Conservation (phyloP, 2,888 invertebrate species). For the Leucophenga maculata region DNA sequence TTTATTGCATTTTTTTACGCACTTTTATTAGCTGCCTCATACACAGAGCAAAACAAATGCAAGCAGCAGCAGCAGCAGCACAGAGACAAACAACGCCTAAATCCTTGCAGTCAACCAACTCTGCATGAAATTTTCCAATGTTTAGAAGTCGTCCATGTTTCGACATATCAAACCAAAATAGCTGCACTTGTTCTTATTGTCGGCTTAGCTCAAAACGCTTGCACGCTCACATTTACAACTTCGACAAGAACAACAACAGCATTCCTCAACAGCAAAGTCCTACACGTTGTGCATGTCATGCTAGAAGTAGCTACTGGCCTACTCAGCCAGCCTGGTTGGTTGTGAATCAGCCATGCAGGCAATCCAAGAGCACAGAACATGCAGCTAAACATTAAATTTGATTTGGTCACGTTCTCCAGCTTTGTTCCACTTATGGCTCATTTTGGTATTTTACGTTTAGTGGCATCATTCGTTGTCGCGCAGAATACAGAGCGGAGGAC, state of each 20-base stretch:
- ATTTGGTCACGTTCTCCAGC: constrained; percentile 71
- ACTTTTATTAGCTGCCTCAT: no score
- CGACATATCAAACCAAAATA: no score
- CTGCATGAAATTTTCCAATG: no score
- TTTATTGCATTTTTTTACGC: no score
- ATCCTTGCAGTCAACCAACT: no score
- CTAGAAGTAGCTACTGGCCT: no score
- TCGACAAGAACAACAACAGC: not conserved
- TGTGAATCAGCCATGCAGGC: no score
- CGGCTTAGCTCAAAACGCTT: not conserved
- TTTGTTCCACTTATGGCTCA: constrained; percentile 71
- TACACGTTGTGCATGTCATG: not conserved
- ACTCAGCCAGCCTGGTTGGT: no score
- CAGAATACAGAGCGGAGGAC: not conserved
- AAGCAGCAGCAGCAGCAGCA: no score
- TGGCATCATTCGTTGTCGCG: constrained; percentile 16
- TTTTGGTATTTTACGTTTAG: constrained; percentile 51
- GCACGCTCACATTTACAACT: not conserved
- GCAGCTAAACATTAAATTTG: constrained; percentile 67
- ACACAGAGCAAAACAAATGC: no score
- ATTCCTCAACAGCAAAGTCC: no score
- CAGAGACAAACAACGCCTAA: not conserved
- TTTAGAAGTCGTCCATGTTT: no score
- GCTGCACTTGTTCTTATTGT: constrained; percentile 21
- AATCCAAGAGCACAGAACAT: not conserved